Conservation (phyloP, 2,888 invertebrate genomes). For the Marasmarcha lunaedactyla region DNA sequence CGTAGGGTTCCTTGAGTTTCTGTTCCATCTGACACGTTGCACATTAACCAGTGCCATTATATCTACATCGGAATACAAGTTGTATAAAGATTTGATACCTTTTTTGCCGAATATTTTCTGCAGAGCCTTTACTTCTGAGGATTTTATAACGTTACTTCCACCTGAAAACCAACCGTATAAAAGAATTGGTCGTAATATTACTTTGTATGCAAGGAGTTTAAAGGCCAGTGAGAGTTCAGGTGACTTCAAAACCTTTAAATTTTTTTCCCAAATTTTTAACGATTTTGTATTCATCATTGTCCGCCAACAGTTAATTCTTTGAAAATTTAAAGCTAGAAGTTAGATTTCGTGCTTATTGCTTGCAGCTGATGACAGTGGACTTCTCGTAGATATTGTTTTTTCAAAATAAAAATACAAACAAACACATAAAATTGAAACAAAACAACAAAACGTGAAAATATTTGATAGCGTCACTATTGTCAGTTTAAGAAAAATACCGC, state of each 20-base stretch:
- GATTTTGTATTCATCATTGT: no score
- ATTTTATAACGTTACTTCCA: constrained; percentile 15
- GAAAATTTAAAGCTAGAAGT: no score
- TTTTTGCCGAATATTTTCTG: constrained; percentile 23
- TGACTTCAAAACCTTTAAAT: neutral
- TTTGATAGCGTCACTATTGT: no score
- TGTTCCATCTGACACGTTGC: constrained; percentile 28
- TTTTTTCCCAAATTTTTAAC: constrained; percentile 8
- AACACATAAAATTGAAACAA: no score
- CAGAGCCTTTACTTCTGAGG: constrained; percentile 26
- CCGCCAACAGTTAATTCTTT: no score
- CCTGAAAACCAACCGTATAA: constrained; percentile 28
- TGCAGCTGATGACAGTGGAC: no score
- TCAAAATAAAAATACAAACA: no score
- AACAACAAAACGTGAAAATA: no score
- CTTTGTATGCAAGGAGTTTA: constrained; percentile 33
- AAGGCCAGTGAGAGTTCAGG: constrained; percentile 17
- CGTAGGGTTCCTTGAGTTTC: constrained; percentile 5
- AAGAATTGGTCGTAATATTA: constrained; percentile 34
- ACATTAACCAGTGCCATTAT: constrained; percentile 25
- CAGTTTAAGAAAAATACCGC: no score
- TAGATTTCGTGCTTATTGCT: no score
- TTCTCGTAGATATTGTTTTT: no score
- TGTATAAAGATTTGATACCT: constrained; percentile 17
- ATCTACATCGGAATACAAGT: constrained; percentile 27